phyloP scores from a whole-genome alignment of 1,140 invertebrate species.

The Drosophila obscura region DNA sequence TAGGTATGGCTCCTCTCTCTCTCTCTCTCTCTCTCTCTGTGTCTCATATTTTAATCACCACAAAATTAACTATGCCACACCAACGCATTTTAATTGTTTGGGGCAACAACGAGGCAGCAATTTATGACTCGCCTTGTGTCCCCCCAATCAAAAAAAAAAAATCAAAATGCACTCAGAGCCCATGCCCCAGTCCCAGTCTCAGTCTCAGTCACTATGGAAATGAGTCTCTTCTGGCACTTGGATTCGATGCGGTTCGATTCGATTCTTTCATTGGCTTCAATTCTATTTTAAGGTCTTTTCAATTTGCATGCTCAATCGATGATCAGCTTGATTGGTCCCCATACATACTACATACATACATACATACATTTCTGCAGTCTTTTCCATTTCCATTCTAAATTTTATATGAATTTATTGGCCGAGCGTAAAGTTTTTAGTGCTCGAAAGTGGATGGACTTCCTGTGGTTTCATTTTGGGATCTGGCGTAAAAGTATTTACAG shows the following conservation, averaged over 20 bases:
- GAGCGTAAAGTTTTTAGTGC: slow-evolving; percentile 48
- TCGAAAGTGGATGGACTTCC: slow-evolving; percentile 50
- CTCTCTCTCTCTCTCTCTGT: slow-evolving; percentile 18
- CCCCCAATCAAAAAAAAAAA: slow-evolving; percentile 35
- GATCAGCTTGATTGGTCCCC: slow-evolving; percentile 47
- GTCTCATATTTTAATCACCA: slow-evolving; percentile 55
- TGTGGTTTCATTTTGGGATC: slow-evolving; percentile 35
- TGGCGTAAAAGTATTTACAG: slow-evolving; percentile 35
- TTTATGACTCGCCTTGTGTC: slow-evolving; percentile 54
- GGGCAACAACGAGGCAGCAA: slow-evolving; percentile 49
- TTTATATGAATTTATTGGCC: slow-evolving; percentile 64
- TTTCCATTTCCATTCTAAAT: slow-evolving; percentile 37
- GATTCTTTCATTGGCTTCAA: slow-evolving; percentile 70
- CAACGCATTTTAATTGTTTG: slow-evolving; percentile 59
- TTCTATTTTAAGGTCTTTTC: slow-evolving; percentile 80
- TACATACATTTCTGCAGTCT: slow-evolving; percentile 47
- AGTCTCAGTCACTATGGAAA: too few species aligned
- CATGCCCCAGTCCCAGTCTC: slow-evolving; percentile 6
- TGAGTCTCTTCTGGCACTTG: too few species aligned
- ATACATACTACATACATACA: neutral
- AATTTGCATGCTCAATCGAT: slow-evolving; percentile 68
- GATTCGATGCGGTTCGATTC: slow-evolving; percentile 33
- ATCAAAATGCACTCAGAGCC: slow-evolving; percentile 60
- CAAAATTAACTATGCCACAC: slow-evolving; percentile 63
- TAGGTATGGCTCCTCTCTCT: slow-evolving; percentile 25